Base-by-base conservation (phyloP, 2,888 invertebrate species). In the Oligia fasciuncula region DNA sequence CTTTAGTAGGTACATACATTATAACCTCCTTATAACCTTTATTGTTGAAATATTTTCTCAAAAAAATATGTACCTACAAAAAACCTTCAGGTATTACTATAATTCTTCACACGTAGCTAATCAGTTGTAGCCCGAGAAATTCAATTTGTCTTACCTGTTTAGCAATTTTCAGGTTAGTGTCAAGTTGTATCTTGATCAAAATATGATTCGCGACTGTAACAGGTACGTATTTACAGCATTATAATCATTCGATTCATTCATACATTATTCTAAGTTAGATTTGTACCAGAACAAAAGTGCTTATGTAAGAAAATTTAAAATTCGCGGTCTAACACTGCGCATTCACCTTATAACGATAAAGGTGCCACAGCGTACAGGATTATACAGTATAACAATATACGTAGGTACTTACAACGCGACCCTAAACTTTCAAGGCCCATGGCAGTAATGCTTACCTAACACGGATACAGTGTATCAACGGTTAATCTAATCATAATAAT, bases 401-500 rank as follows among this genome's bases (percentile, higher is more conserved):
- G 19, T 35, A 35, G 19, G 35, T 43, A 63, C 63, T n/a, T 14
- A 46, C 17, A 35, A 51, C 35, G 40, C 40, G 4, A 63, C 66
- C 78, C 46, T 62, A 77, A 81, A 84, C 46, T 81, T 77, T 29
- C 66, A 77, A 84, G 78, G 78, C 29, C 8, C 35, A 49, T 68
- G 54, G 40, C 23, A 71, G 46, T 83, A 40, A 79, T 17, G 43
- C 23, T 49, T 51, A 68, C 29, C 63, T 11, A 68, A 68, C 67
- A 74, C 62, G 35, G 74, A 80, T 85, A 85, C 35, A 23, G 69
- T 40, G 71, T 80, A 83, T 85, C 74, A 80, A 80, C 63, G 46
- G 71, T 43, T 85, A 83, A 83, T 83, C 74, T 74, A 72, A 83
- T 83, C 46, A 63, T 60, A 72, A 72, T 85, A 80, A 83, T 81